Evolutionary conservation across 2,888 invertebrate genomes (phyloP).

Genomic region (Drosophila diplacantha): DNA sequence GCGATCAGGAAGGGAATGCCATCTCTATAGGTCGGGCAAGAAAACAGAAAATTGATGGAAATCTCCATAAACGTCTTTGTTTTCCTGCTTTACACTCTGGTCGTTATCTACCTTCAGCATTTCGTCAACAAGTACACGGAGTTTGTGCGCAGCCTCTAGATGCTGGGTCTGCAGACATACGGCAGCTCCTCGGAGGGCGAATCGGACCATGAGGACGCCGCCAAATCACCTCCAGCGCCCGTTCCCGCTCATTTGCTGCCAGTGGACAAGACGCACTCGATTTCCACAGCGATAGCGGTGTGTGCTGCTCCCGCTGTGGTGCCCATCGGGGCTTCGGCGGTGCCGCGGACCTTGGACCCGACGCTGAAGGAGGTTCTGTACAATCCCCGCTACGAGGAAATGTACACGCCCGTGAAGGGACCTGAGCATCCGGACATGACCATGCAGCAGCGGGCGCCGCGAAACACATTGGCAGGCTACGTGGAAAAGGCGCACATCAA

Average conservation of each 20-base stretch:
- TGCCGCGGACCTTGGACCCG: slow-evolving; percentile 86
- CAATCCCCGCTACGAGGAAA: slow-evolving; percentile 96
- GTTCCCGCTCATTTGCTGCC: slow-evolving; percentile 80
- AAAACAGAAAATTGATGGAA: slow-evolving; percentile 50
- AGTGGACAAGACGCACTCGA: slow-evolving; percentile 80
- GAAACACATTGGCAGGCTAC: slow-evolving; percentile 95
- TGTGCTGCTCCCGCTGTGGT: slow-evolving; percentile 91
- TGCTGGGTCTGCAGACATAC: slow-evolving; percentile 87
- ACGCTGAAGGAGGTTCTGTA: slow-evolving; percentile 89
- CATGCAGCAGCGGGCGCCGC: slow-evolving; percentile 89
- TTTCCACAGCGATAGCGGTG: slow-evolving; percentile 83
- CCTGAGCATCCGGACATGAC: slow-evolving; percentile 96
- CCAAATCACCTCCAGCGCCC: neutral
- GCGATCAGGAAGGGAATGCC: slow-evolving; percentile 3
- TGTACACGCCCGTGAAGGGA: slow-evolving; percentile 94
- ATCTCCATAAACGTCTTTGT: slow-evolving; percentile 61
- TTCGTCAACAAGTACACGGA: slow-evolving; percentile 62
- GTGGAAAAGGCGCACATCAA: slow-evolving; percentile 97
- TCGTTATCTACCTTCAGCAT: slow-evolving; percentile 61
- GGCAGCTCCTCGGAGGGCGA: slow-evolving; percentile 83
- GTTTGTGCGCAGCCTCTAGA: slow-evolving; percentile 73
- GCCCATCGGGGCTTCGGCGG: slow-evolving; percentile 86
- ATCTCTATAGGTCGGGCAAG: slow-evolving; percentile 13
- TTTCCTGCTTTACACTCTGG: slow-evolving; percentile 58
- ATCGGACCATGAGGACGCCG: slow-evolving; percentile 79